Base-by-base conservation (phyloP, 2,888 invertebrate species). In the Fissipunctia ypsillon region DNA sequence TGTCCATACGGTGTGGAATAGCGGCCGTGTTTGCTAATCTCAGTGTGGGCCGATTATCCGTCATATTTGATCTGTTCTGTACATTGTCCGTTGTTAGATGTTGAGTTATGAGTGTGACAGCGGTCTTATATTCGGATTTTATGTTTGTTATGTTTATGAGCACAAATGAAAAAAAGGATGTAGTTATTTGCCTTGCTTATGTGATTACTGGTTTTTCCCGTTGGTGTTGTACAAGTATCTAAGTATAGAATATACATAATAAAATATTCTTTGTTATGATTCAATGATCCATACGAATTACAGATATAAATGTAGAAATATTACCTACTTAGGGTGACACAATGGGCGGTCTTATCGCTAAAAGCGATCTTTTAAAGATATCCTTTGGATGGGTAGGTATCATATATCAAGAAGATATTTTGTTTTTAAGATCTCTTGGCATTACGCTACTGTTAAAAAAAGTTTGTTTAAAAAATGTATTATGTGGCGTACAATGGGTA, bases 21-120 rank as follows among this genome's bases (percentile, higher is more conserved):
- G 74, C 71, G 78, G 70, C 83, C 69, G 65, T 88, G 85, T 90
- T 87, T 92, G 92, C 90, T 91, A 88, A 90, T 90, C 91, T 88
- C 87, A 86, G 71, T 85, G 88, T 84, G 81, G 84, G 80, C 83
- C 87, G 91, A 91, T 91, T 88, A 89, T 87, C 76, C 89, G 82
- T 86, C 88, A 89, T 91, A 90, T 92, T 91, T 91, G 89, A 88
- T 83, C 84, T 78, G 78, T 70, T 74, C 70, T 57, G 68, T 80
- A 71, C 70, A 74, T 81, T 35, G 50, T 65, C 60, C 66, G 19
- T 31, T 50, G 83, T 63, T 60, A 28, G 57, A 73, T 69, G 56
- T 76, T 45, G 45, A 50, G 61, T 50, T 63, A 67, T 56, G 28
- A 60, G 31, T 35, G 57, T 67, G 48, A 54, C 61, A 43, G 3